A percentile compares a stretch with the other conserved stretches of the same genome.
Evolutionary conservation across 2,113 vertebrate species (phyloP).

Genomic region (Callocephalon fimbriatum): DNA sequence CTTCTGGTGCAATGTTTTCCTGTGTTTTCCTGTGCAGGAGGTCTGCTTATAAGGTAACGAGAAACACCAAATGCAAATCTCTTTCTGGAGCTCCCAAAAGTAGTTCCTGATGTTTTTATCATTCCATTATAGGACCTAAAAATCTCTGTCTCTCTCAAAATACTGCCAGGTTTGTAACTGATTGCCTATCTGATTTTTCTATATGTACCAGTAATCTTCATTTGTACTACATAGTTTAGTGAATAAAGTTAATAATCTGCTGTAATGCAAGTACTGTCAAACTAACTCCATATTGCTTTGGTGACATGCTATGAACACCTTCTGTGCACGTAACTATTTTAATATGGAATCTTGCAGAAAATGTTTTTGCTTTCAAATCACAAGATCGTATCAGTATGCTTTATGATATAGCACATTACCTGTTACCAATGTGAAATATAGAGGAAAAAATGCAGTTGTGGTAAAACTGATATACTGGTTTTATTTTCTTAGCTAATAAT

Average conservation of each 20-base stretch:
- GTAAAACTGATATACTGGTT: constrained; percentile 32
- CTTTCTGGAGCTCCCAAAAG: constrained; percentile 35
- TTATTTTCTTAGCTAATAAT: constrained; percentile 59
- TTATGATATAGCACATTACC: constrained; percentile 28
- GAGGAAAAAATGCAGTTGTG: constrained; percentile 48
- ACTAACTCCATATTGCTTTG: constrained; percentile 54
- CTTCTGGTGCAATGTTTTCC: constrained; percentile 30
- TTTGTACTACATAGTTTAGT: constrained; percentile 60
- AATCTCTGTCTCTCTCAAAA: constrained; percentile 58
- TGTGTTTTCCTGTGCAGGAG: constrained; percentile 17
- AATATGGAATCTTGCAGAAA: constrained; percentile 42
- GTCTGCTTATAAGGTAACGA: background rate
- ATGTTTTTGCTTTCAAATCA: constrained; percentile 44
- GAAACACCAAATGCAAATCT: constrained; percentile 26
- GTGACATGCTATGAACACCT: constrained; percentile 53
- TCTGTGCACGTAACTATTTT: constrained; percentile 62
- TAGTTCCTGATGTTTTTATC: constrained; percentile 64
- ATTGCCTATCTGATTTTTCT: constrained; percentile 74
- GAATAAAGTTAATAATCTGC: constrained; percentile 28
- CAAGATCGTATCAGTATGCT: constrained; percentile 41
- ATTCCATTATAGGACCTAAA: constrained; percentile 74
- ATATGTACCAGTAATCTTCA: constrained; percentile 58
- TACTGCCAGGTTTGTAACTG: constrained; percentile 81
- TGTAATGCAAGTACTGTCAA: constrained; percentile 15
- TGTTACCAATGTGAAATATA: constrained; percentile 56